Evolutionary conservation across 2,888 invertebrate genomes (phyloP).

Genomic region (Orgyia antiqua): DNA sequence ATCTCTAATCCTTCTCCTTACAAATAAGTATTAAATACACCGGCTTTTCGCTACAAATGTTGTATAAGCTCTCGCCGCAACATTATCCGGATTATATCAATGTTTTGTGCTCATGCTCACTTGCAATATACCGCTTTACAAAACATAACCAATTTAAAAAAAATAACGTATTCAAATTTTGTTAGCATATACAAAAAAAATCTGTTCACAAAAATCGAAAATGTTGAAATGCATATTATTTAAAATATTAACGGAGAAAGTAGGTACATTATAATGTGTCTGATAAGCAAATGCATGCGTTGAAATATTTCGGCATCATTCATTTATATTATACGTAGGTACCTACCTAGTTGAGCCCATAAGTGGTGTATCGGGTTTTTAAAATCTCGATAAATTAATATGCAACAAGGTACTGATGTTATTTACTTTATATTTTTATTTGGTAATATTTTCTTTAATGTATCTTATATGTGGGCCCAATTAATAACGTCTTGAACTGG

Average conservation of each 20-base stretch:
- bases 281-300: constrained; percentile 46
- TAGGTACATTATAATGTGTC: constrained; percentile 27
- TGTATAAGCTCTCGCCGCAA: constrained; percentile 60
- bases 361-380: constrained; percentile 12
- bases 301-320: constrained; percentile 32
- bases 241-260: constrained; percentile 48
- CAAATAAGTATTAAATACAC: constrained; percentile 57
- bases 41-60: constrained; percentile 63
- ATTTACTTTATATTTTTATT: constrained; percentile 15
- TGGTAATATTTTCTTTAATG: constrained; percentile 18
- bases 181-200: constrained; percentile 28
- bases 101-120: constrained; percentile 59
- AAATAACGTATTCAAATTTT: constrained; percentile 26
- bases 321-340: constrained; percentile 23
- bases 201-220: too few relatives aligned
- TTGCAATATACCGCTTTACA: constrained; percentile 43
- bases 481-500: constrained; percentile 19
- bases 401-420: constrained; percentile 13
- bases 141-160: constrained; percentile 39
- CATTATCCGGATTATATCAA: constrained; percentile 63
- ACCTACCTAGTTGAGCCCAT: constrained; percentile 12
- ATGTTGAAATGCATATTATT: constrained; percentile 30
- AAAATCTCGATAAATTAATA: constrained; percentile 26
- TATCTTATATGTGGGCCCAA: constrained; percentile 15
- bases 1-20: constrained; percentile 61